Conservation (phyloP, 2,888 invertebrate genomes). For the Asteroscopus sphinx region DNA sequence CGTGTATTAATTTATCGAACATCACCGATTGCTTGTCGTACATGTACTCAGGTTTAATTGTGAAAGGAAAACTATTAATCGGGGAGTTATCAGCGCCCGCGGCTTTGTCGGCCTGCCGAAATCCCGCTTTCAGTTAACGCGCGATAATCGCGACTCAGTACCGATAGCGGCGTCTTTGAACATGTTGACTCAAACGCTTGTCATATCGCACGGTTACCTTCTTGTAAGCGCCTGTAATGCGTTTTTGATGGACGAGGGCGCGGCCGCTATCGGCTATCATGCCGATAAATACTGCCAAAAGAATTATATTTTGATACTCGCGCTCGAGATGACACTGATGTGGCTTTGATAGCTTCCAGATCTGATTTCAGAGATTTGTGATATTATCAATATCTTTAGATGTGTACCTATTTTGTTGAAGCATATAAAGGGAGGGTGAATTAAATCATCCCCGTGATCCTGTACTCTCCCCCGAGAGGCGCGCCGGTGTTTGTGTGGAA, state of each 20-base stretch:
- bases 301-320: constrained; percentile 56
- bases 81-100: constrained; percentile 74
- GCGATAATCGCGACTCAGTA: constrained; percentile 75
- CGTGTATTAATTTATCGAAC: constrained; percentile 73
- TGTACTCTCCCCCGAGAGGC: constrained; percentile 57
- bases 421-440: constrained; percentile 40
- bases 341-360: constrained; percentile 50
- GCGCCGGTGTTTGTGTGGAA: constrained; percentile 42
- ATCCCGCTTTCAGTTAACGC: constrained; percentile 84
- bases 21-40: constrained; percentile 77
- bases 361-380: constrained; percentile 57
- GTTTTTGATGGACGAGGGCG: constrained; percentile 85
- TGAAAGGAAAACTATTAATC: constrained; percentile 86
- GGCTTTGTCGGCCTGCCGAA: constrained; percentile 87
- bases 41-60: constrained; percentile 73
- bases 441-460: constrained; percentile 28
- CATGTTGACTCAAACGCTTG: constrained; percentile 77
- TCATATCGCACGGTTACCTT: constrained; percentile 78
- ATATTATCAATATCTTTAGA: constrained; percentile 27
- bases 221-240: constrained; percentile 82
- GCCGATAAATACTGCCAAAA: constrained; percentile 65
- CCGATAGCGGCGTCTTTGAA: constrained; percentile 87
- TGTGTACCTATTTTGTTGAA: constrained; percentile 4
- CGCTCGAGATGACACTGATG: constrained; percentile 59
- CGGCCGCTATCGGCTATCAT: constrained; percentile 73